A percentile compares a stretch with the other conserved stretches of the same genome.
phyloP scores from a whole-genome alignment of 2,113 vertebrate genomes.

The Takifugu bimaculatus region DNA sequence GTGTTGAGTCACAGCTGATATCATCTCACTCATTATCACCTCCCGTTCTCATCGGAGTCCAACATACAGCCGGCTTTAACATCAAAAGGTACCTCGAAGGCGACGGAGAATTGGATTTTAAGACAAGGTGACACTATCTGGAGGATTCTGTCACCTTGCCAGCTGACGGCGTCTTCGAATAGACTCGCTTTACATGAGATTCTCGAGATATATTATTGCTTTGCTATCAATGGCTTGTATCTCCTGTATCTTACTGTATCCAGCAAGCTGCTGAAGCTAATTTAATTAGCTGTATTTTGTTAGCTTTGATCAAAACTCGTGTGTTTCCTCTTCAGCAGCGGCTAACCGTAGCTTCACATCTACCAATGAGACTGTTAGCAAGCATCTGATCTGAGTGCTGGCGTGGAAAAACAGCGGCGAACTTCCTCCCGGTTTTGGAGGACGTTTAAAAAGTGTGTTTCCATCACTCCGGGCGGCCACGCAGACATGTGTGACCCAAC shows the following conservation, averaged over 20 bases:
- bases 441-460: slow-evolving; percentile 9
- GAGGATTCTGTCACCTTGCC: neutral
- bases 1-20: slow-evolving; percentile 57
- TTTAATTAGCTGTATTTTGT: neutral
- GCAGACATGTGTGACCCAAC: slow-evolving; percentile 10
- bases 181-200: neutral
- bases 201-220: neutral
- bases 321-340: neutral
- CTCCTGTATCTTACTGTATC: neutral
- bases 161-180: neutral
- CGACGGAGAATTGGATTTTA: slow-evolving; percentile 14
- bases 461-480: neutral
- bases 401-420: neutral
- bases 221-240: too few species aligned
- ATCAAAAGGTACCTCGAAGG: slow-evolving; percentile 19
- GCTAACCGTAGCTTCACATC: neutral
- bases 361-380: neutral
- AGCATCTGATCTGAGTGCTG: neutral
- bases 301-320: neutral
- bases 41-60: slow-evolving; percentile 24
- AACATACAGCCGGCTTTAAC: slow-evolving; percentile 34
- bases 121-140: slow-evolving; percentile 19
- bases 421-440: neutral
- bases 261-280: neutral
- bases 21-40: slow-evolving; percentile 47